Evolutionary conservation across 1,140 invertebrate genomes (phyloP).

Genomic region (Apis florea): DNA sequence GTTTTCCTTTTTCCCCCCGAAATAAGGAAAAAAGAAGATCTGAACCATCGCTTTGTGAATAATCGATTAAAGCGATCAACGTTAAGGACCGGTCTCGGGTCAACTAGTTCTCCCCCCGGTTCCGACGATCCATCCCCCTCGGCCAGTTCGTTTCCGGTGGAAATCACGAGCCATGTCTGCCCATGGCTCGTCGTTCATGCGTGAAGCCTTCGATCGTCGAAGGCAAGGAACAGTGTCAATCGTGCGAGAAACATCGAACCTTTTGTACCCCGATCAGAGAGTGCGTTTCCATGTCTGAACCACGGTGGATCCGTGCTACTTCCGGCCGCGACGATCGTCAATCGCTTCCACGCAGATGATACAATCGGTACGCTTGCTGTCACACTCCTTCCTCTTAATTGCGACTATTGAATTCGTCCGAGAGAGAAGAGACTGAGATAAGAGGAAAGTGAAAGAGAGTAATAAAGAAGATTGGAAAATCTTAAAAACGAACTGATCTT

Average conservation of each 20-base stretch:
- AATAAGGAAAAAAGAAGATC: neutral
- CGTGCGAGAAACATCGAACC: conserved; percentile 64
- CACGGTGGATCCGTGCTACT: conserved; percentile 5
- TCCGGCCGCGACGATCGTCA: neutral
- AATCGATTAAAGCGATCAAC: conserved; percentile 14
- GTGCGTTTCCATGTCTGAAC: conserved; percentile 56
- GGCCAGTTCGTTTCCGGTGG: conserved; percentile 62
- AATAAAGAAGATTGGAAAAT: neutral
- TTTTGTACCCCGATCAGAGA: conserved; percentile 50
- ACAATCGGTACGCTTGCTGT: neutral
- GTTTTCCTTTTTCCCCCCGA: neutral
- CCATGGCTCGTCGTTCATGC: conserved; percentile 58
- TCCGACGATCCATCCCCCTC: conserved; percentile 30
- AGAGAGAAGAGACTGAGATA: no score
- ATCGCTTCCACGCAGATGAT: neutral
- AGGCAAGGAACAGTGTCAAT: conserved; percentile 61
- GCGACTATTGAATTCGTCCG: neutral
- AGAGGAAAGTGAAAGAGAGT: neutral
- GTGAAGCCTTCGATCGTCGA: conserved; percentile 63
- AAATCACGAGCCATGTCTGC: conserved; percentile 60
- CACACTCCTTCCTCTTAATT: neutral
- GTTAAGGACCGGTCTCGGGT: neutral
- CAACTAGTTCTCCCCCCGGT: neutral
- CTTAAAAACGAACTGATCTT: no score
- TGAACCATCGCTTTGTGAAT: neutral